Base-by-base conservation (phyloP, 2,113 vertebrate genomes). In the Leptobrachium ailaonicum region DNA sequence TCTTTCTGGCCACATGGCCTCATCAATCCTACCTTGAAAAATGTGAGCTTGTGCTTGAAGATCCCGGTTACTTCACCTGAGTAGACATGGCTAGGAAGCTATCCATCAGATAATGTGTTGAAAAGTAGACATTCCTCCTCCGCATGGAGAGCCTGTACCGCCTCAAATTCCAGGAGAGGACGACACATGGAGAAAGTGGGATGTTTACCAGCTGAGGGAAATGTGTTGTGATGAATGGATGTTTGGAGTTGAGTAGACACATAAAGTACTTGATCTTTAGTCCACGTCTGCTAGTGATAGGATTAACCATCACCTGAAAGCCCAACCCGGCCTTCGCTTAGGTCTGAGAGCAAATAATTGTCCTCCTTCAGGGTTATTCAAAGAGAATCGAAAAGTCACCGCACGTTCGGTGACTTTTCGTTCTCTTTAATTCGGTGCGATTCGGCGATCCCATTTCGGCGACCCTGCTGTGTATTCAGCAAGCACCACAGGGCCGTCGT, bases 191-290 rank as follows among this genome's bases (percentile, higher is more conserved):
- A 63, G 68, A 72, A 60, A 42, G 56, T 56, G 41, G 43, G 47
- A 56, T n/a, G 53, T 47, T 63, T 54, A 10, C 7, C 56, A 79
- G 68, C 56, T 79, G 77, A 64, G 62, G 69, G 44, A 41, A 79
- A 78, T 71, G 69, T 72, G 77, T 50, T 42, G 71, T 72, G 69
- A 79, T 79, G 70, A 10, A 64, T 77, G 67, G 54, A 62, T 67
- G 70, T 66, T 43, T 77, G 76, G 76, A 62, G 43, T 11, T 8
- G 8, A 44, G n/a, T 3, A 70, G 54, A 60, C 43, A 4, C 42
- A 71, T 45, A 40, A 58, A 71, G 76, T 43, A 50, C 41, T 77
- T 68, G 20, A 41, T 71, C 54, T 71, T 42, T 50, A 60, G 54
- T 4, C 14, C 45, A 11, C 12, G 68, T 71, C 41, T 47, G 42